Conservation (phyloP, 1,140 invertebrate genomes). For the Argopecten irradians region DNA sequence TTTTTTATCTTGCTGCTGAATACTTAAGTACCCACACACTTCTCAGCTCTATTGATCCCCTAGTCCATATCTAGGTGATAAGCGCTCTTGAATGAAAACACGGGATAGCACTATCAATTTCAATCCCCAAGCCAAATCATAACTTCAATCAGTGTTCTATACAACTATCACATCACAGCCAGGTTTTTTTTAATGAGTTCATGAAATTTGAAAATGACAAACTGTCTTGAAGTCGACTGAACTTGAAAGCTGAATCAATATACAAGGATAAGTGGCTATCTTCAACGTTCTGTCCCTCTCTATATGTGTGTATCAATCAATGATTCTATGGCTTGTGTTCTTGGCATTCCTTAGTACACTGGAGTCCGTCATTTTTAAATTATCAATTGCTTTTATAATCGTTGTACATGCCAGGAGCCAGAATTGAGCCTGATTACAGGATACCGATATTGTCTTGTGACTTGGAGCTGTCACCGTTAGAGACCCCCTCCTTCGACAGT, state of each 20-base stretch:
- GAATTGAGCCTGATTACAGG: neutral
- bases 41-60: neutral
- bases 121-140: neutral
- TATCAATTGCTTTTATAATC: constrained; percentile 9
- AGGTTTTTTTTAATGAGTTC: neutral
- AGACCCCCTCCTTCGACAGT: neutral
- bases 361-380: neutral
- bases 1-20: neutral
- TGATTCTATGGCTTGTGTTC: neutral
- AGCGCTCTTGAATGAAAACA: neutral
- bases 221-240: neutral
- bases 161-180: neutral
- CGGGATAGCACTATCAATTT: neutral
- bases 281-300: neutral
- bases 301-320: neutral
- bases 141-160: neutral
- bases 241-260: neutral
- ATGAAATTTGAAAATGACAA: neutral
- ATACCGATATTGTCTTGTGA: neutral
- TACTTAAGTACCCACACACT: neutral
- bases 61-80: neutral
- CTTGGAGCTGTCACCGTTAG: neutral
- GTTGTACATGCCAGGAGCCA: neutral
- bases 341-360: neutral
- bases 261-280: neutral